Evolutionary conservation across 1,140 invertebrate species (phyloP), one percentile per base, ranked within the genome.

Genomic region (Sarcophaga peregrina): DNA sequence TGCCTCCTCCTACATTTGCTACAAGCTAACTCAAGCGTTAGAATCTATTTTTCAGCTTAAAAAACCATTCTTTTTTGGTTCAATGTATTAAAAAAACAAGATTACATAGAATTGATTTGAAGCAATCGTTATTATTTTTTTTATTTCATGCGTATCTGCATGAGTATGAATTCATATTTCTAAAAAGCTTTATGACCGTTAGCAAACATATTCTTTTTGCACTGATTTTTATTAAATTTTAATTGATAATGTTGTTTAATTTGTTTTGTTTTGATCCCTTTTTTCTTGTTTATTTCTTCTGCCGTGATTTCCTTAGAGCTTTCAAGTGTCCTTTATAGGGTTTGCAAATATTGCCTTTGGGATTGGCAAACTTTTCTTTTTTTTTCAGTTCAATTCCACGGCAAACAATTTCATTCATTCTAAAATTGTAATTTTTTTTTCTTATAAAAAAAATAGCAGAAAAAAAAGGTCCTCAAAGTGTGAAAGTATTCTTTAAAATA

Each of bases 271-370:
- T 8, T 68, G 50, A 13, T 9, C 13, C 8, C 50, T 52, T 13
- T 52, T 52, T 3, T 52, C 5, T 52, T 52, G 13, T 52, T n/a
- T n/a, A 2, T 37, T 68, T 20, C 9, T 25, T 7, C 20, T 68
- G 7, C 54, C 8, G 15, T 58, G 54, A 58, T 58, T 58, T 58
- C 11, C 13, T 58, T 58, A 58, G 11, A 58, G 13, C 20, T 25
- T 68, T 68, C 8, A 68, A 25, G 62, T 68, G 62, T 68, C 62
- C 17, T 25, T 68, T 20, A 25, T 68, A 68, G n/a, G 62, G 17
- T 17, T 68, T 20, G 62, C 10, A 68, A 68, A 68, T 68, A 68
- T 68, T 68, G 62, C 62, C 62, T 68, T 20, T 25, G 17, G 62
- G 54, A 15, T 58, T 13, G 15, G n/a, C n/a, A n/a, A n/a, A n/a